Percentiles rank a stretch among this genome's conserved stretches.
Evolutionary conservation across 2,113 vertebrate species (phyloP).

Genomic region (Microcebus tavaratra): DNA sequence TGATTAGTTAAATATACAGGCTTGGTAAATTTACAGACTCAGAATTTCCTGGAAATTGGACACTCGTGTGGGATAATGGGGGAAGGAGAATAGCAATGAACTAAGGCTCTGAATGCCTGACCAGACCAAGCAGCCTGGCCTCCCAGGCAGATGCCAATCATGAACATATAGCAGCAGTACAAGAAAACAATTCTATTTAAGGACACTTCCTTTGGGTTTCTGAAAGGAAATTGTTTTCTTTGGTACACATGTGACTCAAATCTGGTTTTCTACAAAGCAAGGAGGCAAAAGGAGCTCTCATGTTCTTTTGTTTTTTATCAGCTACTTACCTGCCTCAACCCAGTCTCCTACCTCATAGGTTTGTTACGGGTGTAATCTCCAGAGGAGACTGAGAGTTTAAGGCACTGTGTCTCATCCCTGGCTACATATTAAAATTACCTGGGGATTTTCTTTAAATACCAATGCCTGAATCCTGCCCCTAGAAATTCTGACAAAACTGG

Average conservation of each 20-base stretch:
- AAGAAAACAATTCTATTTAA: constrained; percentile 26
- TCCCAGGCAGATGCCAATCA: neutral
- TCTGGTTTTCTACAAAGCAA: neutral
- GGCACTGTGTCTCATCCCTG: neutral
- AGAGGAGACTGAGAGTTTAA: constrained; percentile 28
- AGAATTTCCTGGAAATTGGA: constrained; percentile 38
- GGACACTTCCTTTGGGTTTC: neutral
- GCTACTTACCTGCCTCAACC: neutral
- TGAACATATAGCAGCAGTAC: neutral
- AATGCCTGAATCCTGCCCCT: neutral
- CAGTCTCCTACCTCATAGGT: neutral
- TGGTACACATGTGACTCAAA: neutral
- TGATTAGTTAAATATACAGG: neutral
- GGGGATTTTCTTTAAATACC: neutral
- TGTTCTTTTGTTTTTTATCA: neutral
- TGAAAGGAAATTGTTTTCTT: constrained; percentile 27
- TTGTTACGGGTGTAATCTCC: neutral
- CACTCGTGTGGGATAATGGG: neutral
- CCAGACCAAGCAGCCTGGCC: neutral
- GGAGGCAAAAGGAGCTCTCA: neutral
- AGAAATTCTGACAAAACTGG: constrained; percentile 10
- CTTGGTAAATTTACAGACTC: neutral
- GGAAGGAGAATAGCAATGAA: constrained; percentile 22
- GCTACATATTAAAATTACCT: constrained; percentile 29
- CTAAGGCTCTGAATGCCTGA: neutral